phyloP scores from a whole-genome alignment of 2,888 invertebrate species.

The Amaurobius ferox region DNA sequence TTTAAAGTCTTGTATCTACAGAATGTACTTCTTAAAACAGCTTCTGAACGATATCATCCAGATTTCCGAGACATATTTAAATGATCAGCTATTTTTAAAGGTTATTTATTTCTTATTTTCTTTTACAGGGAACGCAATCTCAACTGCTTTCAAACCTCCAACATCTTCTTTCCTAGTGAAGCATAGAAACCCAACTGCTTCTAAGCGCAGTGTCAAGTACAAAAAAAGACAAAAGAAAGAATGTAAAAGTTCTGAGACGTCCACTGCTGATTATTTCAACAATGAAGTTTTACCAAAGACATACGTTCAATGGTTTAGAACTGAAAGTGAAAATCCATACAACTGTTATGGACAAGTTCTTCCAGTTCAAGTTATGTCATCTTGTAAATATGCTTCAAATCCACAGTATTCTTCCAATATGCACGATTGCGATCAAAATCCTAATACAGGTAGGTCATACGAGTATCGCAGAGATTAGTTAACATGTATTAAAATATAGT shows the following conservation, averaged over 20 bases:
- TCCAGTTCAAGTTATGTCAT: neutral
- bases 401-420: neutral
- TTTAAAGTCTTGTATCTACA: no score
- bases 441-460: no score
- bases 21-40: no score
- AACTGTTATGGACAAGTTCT: neutral
- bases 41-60: no score
- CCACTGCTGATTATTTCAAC: neutral
- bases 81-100: no score
- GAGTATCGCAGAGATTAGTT: no score
- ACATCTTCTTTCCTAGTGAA: constrained; percentile 37
- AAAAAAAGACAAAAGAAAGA: neutral
- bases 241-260: neutral
- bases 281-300: neutral
- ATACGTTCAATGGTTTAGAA: neutral
- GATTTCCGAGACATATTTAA: no score
- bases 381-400: neutral
- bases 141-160: constrained; percentile 20
- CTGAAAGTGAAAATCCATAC: neutral
- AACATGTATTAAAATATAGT: no score
- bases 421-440: neutral
- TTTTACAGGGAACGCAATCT: neutral
- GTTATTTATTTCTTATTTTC: neutral
- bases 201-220: neutral
- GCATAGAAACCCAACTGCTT: neutral